Conservation (phyloP, 53 echinoderm and acorn worm species). For the Patiria pectinifera region DNA sequence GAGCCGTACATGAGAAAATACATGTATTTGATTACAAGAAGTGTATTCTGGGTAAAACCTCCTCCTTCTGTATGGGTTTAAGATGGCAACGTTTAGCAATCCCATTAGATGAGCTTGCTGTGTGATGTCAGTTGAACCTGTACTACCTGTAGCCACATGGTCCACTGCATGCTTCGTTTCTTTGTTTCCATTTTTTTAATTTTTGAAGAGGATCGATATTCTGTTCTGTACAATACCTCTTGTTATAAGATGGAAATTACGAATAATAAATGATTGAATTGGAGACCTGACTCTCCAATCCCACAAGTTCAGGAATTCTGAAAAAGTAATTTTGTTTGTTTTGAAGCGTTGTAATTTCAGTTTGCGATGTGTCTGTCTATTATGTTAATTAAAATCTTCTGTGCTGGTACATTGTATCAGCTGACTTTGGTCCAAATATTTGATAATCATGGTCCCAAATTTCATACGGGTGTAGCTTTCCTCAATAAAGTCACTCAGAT, state of each 20-base stretch:
- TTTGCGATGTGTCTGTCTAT: not conserved
- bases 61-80: constrained; percentile 47
- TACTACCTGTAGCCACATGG: constrained; percentile 17
- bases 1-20: not conserved
- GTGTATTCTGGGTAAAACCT: not conserved
- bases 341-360: not conserved
- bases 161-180: constrained; percentile 52
- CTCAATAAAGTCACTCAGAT: no score
- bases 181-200: constrained; percentile 22
- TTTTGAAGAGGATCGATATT: constrained; percentile 56
- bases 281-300: constrained; percentile 56
- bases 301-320: constrained; percentile 58
- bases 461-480: no score
- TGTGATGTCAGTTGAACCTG: constrained; percentile 36
- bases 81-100: constrained; percentile 23
- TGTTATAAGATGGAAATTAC: constrained; percentile 69
- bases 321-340: not conserved
- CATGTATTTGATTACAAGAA: not conserved
- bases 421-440: no score
- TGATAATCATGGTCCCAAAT: no score
- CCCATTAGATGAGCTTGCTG: constrained; percentile 58
- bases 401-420: no score
- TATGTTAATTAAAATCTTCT: no score
- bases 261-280: constrained; percentile 50
- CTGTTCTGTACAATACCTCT: constrained; percentile 76